Evolutionary conservation across 37 sponge, comb jelly and placozoan species (phyloP).

Genomic region (Chondrosia reniformis): DNA sequence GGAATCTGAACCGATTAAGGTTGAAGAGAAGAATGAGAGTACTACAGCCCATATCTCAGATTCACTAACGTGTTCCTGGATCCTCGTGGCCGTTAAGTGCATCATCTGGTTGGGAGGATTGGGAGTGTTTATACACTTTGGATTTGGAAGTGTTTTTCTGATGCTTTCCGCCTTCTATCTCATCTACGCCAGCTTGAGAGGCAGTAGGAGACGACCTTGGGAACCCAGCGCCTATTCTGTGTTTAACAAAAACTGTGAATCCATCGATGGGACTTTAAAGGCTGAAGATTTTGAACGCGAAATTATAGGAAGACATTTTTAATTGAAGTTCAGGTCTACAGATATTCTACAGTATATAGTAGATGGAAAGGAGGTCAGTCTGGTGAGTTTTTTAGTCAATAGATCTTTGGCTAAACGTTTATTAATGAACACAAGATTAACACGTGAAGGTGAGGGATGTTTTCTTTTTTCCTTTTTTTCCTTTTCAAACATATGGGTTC

Average conservation of each 20-base stretch:
- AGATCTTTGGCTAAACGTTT: constrained; percentile 58
- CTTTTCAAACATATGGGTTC: no score
- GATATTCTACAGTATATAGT: no score
- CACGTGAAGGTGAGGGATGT: constrained; percentile 67
- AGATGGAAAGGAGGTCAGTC: no score
- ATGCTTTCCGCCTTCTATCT: constrained; percentile 54
- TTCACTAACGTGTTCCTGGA: no score
- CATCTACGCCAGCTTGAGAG: constrained; percentile 49
- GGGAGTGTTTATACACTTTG: constrained; percentile 39
- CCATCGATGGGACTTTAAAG: constrained; percentile 89
- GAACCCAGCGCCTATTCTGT: constrained; percentile 94
- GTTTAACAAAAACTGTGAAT: constrained; percentile 83
- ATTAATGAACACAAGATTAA: constrained; percentile 51
- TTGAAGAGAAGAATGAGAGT: no score
- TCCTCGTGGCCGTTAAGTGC: neutral
- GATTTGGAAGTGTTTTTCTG: constrained; percentile 62
- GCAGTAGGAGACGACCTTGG: constrained; percentile 49
- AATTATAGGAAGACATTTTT: no score
- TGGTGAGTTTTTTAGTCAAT: constrained; percentile 72
- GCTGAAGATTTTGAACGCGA: constrained; percentile 97
- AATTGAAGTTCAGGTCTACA: no score
- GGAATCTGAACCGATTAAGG: no score
- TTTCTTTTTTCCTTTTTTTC: no score
- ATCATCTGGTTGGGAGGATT: constrained; percentile 3
- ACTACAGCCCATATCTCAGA: no score